These are phyloP conservation scores for Sebastes diaconus DNA, from an alignment of 2,797 vertebrate species.

Conservation along the genomic window DNA sequence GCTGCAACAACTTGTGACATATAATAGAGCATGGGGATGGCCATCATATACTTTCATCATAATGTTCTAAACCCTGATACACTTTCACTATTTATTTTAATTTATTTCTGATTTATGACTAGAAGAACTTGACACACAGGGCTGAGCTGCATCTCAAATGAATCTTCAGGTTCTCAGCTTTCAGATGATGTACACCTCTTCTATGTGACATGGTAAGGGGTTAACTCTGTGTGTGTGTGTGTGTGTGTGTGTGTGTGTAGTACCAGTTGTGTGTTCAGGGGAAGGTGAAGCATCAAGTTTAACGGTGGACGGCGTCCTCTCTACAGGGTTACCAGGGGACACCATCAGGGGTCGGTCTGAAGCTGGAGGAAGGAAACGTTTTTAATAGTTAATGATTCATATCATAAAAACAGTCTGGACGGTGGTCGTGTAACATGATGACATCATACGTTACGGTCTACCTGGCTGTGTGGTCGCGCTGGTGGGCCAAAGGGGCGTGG, in stretches of 20 bases:
- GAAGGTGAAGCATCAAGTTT: conserved; percentile 74
- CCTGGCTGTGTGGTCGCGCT: conserved; percentile 52
- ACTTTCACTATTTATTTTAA: too few relatives aligned
- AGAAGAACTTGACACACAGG: accelerated
- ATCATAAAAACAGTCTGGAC: not conserved
- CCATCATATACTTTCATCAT: too few relatives aligned
- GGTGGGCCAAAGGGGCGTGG: conserved; percentile 3
- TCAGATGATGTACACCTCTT: too few relatives aligned
- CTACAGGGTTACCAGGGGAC: conserved; percentile 76
- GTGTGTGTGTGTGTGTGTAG: conserved; percentile 6
- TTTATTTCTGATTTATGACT: too few relatives aligned
- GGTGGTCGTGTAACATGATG: not conserved
- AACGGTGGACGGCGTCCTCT: conserved; percentile 68
- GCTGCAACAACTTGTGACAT: too few relatives aligned
- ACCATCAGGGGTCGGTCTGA: conserved; percentile 73
- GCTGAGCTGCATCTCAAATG: too few relatives aligned
- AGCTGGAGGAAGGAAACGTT: not conserved
- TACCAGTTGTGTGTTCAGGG: conserved; percentile 77
- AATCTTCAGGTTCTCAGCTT: too few relatives aligned
- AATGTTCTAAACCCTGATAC: too few relatives aligned
- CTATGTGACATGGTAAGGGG: too few relatives aligned
- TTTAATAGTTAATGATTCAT: not conserved
- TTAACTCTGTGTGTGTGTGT: not conserved
- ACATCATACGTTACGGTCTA: not conserved
- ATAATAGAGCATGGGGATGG: too few relatives aligned